A percentile compares a stretch with the other conserved stretches of the same genome.
Conservation (phyloP, 30 jellyfish, hydroid and myxozoan species). For the Rhopilema esculentum region DNA sequence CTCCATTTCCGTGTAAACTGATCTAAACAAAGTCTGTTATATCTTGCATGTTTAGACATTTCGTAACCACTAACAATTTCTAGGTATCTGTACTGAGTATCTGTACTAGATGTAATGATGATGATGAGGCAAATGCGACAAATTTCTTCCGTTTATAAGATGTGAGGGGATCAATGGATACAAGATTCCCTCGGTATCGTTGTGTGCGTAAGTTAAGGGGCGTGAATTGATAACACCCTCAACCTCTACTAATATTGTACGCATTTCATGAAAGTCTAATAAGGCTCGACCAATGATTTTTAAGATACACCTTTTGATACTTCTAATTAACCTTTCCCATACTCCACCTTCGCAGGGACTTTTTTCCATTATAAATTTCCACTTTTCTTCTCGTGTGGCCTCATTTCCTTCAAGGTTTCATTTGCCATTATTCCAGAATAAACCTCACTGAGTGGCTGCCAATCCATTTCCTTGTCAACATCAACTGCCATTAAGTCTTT, state of each 20-base stretch:
- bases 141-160: not conserved
- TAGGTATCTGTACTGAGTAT: not conserved
- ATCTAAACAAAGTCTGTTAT: conserved; percentile 8
- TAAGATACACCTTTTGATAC: not conserved
- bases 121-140: not conserved
- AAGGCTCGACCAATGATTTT: not conserved
- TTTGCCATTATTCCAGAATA: not conserved
- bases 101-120: too few relatives aligned
- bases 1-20: too few relatives aligned
- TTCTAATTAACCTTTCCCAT: not conserved
- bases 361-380: not conserved
- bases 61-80: conserved; percentile 49
- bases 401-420: not conserved
- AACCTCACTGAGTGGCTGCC: not conserved
- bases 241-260: too few relatives aligned
- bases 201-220: not conserved
- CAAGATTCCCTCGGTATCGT: conserved; percentile 5
- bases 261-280: conserved; percentile 18
- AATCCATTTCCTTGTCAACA: too few relatives aligned
- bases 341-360: not conserved
- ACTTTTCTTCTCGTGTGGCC: not conserved
- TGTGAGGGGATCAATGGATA: not conserved
- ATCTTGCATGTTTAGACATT: conserved; percentile 42
- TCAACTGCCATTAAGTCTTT: too few relatives aligned
- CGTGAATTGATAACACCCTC: too few relatives aligned